A percentile compares a stretch with the other conserved stretches of the same genome.
Evolutionary conservation across 1,140 invertebrate species (phyloP).

Genomic region (Bombyx mori): ASM3026992v2 NC_085129.1:7042501-7043000

Average conservation of each 20-base stretch:
- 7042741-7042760: slow-evolving; percentile 46
- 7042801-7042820: slow-evolving; percentile 46
- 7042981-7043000: slow-evolving; percentile 6
- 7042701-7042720: slow-evolving; percentile 59
- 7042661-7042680: slow-evolving; percentile 8
- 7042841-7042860: slow-evolving; percentile 56
- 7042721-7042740: slow-evolving; percentile 39
- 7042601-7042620: too few species aligned
- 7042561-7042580: too few species aligned
- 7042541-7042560: too few species aligned
- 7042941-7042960: slow-evolving; percentile 29
- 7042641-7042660: too few species aligned
- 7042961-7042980: slow-evolving; percentile 30
- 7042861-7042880: slow-evolving; percentile 62
- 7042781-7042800: slow-evolving; percentile 41
- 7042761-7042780: slow-evolving; percentile 59
- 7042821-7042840: slow-evolving; percentile 43
- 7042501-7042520: too few species aligned
- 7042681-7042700: slow-evolving; percentile 62
- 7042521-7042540: too few species aligned
- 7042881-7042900: slow-evolving; percentile 49
- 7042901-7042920: slow-evolving; percentile 40
- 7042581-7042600: too few species aligned
- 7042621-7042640: too few species aligned
- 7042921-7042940: slow-evolving; percentile 37